Evolutionary conservation across 2,113 vertebrate species (phyloP).

Genomic region (Brachypodius melanocephalos): DNA sequence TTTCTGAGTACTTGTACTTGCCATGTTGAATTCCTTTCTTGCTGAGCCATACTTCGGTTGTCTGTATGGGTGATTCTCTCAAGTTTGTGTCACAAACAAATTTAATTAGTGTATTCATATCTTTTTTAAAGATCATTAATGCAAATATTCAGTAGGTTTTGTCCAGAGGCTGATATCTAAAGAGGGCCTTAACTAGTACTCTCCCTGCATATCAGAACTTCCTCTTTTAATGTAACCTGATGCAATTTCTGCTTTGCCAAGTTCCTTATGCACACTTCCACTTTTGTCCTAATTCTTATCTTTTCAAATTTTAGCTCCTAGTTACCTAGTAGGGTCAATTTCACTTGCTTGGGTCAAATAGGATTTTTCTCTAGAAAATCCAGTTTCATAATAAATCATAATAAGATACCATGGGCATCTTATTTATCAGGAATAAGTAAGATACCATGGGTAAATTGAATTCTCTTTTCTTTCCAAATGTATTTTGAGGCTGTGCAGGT

Average conservation of each 20-base stretch:
- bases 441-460: not conserved
- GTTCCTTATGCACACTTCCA: not conserved
- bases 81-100: not conserved
- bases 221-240: not conserved
- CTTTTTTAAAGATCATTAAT: not conserved
- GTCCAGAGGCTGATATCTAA: not conserved
- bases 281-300: not conserved
- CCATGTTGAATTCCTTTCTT: not conserved
- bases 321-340: not conserved
- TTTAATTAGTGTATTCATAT: not conserved
- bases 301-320: not conserved
- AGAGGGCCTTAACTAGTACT: not conserved
- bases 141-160: not conserved
- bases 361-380: not conserved
- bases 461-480: not conserved
- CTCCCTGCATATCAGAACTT: not conserved
- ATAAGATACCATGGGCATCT: not conserved
- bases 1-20: not conserved
- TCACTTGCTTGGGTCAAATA: not conserved
- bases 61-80: not conserved
- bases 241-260: not conserved
- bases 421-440: not conserved
- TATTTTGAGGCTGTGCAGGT: not conserved
- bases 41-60: not conserved
- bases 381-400: not conserved